A percentile compares a stretch with the other conserved stretches of the same genome.
Evolutionary conservation across 2,113 vertebrate genomes (phyloP).

Genomic region (Philantomba maxwellii): DNA sequence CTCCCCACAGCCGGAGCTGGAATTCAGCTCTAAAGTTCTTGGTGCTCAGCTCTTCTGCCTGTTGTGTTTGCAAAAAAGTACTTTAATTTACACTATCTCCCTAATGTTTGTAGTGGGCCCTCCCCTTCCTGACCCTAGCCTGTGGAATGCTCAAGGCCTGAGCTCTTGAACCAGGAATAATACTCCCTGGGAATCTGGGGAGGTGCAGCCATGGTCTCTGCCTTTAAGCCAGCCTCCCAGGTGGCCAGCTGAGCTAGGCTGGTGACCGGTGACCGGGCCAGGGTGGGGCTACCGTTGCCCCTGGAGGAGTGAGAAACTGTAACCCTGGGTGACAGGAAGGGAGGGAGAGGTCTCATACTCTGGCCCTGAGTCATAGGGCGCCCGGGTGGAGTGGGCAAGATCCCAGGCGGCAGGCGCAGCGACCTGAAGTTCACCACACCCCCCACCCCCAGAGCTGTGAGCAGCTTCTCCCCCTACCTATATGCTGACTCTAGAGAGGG

Average conservation of each 20-base stretch:
- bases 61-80: background rate
- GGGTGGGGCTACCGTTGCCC: background rate
- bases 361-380: constrained; percentile 43
- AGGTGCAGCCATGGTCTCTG: background rate
- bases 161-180: background rate
- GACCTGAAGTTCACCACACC: background rate
- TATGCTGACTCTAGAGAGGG: background rate
- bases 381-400: background rate
- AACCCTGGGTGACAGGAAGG: constrained; percentile 8
- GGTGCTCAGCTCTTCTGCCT: background rate
- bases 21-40: background rate
- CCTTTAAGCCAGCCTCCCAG: background rate
- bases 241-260: background rate
- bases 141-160: background rate
- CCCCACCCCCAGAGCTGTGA: background rate
- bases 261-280: background rate
- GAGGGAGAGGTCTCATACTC: background rate
- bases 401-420: background rate
- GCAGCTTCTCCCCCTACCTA: background rate
- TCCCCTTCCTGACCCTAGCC: background rate
- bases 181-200: background rate
- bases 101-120: background rate
- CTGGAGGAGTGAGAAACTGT: background rate
- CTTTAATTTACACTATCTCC: background rate
- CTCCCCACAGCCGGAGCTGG: background rate